Conservation (phyloP, 2,888 invertebrate genomes). For the Callyntrura guangdongensis region DNA sequence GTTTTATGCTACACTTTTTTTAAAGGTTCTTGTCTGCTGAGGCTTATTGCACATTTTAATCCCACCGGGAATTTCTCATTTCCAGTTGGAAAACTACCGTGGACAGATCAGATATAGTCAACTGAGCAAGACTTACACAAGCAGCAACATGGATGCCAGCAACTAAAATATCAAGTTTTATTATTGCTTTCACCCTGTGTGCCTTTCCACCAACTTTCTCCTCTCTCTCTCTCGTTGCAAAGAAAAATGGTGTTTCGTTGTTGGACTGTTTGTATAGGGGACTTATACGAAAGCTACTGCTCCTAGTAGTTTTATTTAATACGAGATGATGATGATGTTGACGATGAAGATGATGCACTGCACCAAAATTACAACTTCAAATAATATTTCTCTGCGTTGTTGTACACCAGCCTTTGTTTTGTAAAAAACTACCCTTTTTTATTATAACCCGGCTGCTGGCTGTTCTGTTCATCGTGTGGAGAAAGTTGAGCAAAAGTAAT, state of each 20-base stretch:
- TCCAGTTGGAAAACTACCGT: constrained; percentile 65
- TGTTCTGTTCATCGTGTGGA: constrained; percentile 14
- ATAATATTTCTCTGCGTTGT: constrained; percentile 5
- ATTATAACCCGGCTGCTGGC: not conserved
- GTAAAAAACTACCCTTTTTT: not conserved
- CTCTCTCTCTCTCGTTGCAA: not conserved
- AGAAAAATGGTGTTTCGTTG: constrained; percentile 18
- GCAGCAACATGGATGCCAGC: constrained; percentile 26
- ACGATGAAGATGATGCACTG: constrained; percentile 63
- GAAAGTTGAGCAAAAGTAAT: constrained; percentile 63
- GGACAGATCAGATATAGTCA: constrained; percentile 61
- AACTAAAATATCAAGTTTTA: constrained; percentile 69
- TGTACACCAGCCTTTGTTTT: constrained; percentile 10
- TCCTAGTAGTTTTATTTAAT: no score
- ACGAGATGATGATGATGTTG: not conserved
- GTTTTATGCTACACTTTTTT: constrained; percentile 10
- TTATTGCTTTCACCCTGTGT: constrained; percentile 73
- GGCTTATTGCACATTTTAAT: constrained; percentile 78
- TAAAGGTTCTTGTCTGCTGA: constrained; percentile 29
- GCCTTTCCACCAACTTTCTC: constrained; percentile 20
- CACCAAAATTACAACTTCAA: constrained; percentile 53
- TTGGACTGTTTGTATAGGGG: no score
- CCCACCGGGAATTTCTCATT: constrained; percentile 75
- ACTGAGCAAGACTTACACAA: constrained; percentile 5
- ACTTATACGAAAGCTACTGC: not conserved